Evolutionary conservation across 1,140 invertebrate genomes (phyloP).

Genomic region (Hyles vespertilio): DNA sequence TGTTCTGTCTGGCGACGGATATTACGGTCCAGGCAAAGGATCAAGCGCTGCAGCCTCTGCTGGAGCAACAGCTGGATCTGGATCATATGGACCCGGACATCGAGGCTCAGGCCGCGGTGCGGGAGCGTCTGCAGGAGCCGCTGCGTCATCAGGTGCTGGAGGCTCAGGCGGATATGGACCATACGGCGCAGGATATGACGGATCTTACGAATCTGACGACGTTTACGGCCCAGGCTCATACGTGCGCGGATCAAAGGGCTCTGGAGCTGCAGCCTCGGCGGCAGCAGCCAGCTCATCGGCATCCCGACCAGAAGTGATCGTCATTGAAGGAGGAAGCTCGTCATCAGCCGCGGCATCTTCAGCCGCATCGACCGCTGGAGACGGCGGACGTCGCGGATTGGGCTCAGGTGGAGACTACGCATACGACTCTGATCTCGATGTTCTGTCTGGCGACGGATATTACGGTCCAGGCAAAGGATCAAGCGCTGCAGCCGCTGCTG

Average conservation of each 20-base stretch:
- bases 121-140: constrained; percentile 3
- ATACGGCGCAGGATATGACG: not conserved
- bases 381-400: not conserved
- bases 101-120: not conserved
- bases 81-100: not conserved
- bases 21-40: not conserved
- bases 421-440: no score
- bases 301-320: no score
- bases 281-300: no score
- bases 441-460: no score
- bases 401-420: constrained; percentile 2
- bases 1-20: no score
- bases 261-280: no score
- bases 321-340: not conserved
- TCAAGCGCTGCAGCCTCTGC: constrained; percentile 3
- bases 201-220: no score
- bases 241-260: no score
- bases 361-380: not conserved
- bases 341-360: constrained; percentile 9
- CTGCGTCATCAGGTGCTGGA: not conserved
- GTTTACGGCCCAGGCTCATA: no score
- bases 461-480: constrained; percentile 4
- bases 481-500: constrained; percentile 4
- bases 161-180: not conserved
- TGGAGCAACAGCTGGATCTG: not conserved